A percentile compares a stretch with the other conserved stretches of the same genome.
These are phyloP conservation scores for Myripristis jacobus DNA, from an alignment of 2,797 vertebrate species.

Conservation along the genomic window DNA sequence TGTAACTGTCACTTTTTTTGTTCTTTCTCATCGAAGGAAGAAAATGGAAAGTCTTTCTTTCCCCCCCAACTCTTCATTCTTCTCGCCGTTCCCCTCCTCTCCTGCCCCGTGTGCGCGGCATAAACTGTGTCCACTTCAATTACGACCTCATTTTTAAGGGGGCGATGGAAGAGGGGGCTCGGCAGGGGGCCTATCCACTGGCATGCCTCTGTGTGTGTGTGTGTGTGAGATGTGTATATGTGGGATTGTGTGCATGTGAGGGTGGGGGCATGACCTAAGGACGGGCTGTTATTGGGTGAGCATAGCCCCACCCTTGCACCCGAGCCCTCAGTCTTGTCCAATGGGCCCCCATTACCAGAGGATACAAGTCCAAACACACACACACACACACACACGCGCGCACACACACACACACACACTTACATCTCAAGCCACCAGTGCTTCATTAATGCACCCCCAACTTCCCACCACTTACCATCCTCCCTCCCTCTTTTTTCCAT, in stretches of 20 bases:
- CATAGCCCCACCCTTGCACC: conserved; percentile 68
- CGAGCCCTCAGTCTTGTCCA: conserved; percentile 64
- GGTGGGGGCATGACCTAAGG: conserved; percentile 70
- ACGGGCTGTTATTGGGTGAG: conserved; percentile 73
- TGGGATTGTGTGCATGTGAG: conserved; percentile 61
- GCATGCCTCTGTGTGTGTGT: conserved; percentile 48
- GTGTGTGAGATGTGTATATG: conserved; percentile 43
- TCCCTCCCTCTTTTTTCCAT: conserved; percentile 46
- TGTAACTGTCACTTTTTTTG: conserved; percentile 89
- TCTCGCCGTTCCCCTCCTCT: conserved; percentile 52
- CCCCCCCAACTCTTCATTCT: conserved; percentile 65
- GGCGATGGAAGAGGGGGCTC: conserved; percentile 52
- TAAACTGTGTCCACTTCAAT: conserved; percentile 84
- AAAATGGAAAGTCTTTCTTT: conserved; percentile 81
- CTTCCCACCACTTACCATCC: conserved; percentile 61
- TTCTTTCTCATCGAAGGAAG: conserved; percentile 85
- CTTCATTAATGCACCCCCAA: conserved; percentile 72
- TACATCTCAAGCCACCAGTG: conserved; percentile 53
- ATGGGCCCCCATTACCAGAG: conserved; percentile 43
- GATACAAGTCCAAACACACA: conserved; percentile 28
- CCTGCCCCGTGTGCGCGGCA: conserved; percentile 63
- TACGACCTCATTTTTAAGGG: conserved; percentile 81
- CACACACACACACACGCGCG: conserved; percentile 14
- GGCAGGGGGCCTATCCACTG: conserved; percentile 46
- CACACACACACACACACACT: conserved; percentile 12